Evolutionary conservation across 2,888 invertebrate genomes (phyloP).

Genomic region (Drosophila bunnanda): DNA sequence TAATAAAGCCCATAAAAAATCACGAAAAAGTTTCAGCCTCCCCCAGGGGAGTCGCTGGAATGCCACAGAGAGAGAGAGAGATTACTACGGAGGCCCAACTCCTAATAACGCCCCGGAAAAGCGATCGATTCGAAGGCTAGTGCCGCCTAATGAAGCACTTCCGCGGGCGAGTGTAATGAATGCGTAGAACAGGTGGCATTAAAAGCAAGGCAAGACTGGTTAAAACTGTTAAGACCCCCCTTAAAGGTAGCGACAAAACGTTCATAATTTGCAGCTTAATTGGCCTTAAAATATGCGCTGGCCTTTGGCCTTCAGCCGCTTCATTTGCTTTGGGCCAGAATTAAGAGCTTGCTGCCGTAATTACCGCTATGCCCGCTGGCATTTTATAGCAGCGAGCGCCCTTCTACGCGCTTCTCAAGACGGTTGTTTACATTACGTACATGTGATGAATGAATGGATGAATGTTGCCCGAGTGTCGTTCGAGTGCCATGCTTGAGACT

Average conservation of each 20-base stretch:
- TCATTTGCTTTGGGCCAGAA: conserved; percentile 34
- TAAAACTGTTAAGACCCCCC: conserved; percentile 34
- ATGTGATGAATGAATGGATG: conserved; percentile 7
- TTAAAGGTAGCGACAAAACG: conserved; percentile 57
- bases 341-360: conserved; percentile 20
- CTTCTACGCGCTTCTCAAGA: conserved; percentile 16
- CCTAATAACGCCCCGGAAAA: conserved; percentile 10
- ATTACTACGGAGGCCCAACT: not conserved
- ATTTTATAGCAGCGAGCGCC: conserved; percentile 14
- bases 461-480: no score
- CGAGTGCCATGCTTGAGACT: conserved; percentile 43
- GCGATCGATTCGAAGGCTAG: not conserved
- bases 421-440: conserved; percentile 8
- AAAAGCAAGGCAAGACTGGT: conserved; percentile 13
- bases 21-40: conserved; percentile 4
- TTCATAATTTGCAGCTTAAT: conserved; percentile 72
- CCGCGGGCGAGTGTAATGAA: conserved; percentile 22
- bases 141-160: conserved; percentile 16
- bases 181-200: conserved; percentile 23
- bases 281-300: conserved; percentile 65
- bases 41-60: conserved; percentile 8
- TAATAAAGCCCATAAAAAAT: conserved; percentile 22
- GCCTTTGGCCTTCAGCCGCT: conserved; percentile 21
- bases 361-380: conserved; percentile 17
- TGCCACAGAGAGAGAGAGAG: conserved; percentile 14